Evolutionary conservation across 2,113 vertebrate species (phyloP).

Genomic region (Nestor notabilis): DNA sequence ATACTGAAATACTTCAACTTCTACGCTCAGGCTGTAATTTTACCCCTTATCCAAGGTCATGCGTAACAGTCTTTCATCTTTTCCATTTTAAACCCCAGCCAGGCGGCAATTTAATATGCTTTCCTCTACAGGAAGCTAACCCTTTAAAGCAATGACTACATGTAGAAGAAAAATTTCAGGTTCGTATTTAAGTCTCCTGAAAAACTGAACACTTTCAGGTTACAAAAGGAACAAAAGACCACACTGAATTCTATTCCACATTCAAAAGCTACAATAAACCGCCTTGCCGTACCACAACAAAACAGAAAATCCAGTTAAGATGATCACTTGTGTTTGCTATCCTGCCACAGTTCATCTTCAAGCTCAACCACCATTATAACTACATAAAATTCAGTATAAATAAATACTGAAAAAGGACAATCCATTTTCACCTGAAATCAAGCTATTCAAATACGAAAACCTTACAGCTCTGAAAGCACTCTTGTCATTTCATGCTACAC

Average conservation of each 20-base stretch:
- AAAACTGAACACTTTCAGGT: background rate
- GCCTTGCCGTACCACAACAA: background rate
- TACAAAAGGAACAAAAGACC: background rate
- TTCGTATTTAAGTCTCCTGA: background rate
- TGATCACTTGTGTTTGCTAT: background rate
- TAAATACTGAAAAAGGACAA: background rate
- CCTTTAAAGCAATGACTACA: background rate
- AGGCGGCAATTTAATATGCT: background rate
- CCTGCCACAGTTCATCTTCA: background rate
- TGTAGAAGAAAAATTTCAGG: background rate
- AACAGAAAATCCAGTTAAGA: background rate
- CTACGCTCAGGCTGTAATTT: background rate
- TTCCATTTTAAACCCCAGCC: background rate
- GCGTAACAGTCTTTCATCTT: background rate
- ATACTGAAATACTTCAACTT: background rate
- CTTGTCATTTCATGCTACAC: background rate
- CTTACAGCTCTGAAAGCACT: background rate
- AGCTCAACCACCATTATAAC: background rate
- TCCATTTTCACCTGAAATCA: background rate
- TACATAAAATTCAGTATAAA: background rate
- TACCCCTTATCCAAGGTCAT: rapidly evolving
- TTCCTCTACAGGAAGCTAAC: background rate
- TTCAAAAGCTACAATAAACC: background rate
- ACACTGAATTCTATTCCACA: background rate
- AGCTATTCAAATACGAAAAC: background rate